Conservation (phyloP, 2,797 vertebrate species). For the Dromococcyx pavoninus region DNA sequence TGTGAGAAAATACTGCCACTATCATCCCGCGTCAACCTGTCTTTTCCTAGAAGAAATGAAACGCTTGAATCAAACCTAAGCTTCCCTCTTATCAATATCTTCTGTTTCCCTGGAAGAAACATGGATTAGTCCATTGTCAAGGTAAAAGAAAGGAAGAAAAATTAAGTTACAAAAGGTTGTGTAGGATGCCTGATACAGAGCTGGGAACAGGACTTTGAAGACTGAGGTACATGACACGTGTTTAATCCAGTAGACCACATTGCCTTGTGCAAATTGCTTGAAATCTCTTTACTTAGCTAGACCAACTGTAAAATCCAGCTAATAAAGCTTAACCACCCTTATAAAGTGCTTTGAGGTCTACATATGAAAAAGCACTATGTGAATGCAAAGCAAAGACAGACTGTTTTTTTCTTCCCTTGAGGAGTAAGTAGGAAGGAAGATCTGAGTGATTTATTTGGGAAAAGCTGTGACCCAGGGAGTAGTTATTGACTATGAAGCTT, state of each 20-base stretch:
- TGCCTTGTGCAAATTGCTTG: not conserved
- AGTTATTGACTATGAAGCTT: not conserved
- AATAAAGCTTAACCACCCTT: conserved; percentile 49
- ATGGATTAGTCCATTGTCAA: not conserved
- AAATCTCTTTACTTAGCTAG: conserved; percentile 45
- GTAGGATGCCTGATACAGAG: not conserved
- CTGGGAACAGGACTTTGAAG: not conserved
- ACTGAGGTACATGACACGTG: not conserved
- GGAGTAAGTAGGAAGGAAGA: not conserved
- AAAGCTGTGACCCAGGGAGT: not conserved
- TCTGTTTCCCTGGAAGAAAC: not conserved
- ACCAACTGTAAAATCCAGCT: conserved; percentile 36
- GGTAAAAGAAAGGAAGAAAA: not conserved
- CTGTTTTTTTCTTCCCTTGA: not conserved
- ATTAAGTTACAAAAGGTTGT: not conserved
- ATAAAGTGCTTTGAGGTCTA: conserved; percentile 1
- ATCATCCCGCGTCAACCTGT: not conserved
- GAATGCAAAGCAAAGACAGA: not conserved
- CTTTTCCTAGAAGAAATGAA: not conserved
- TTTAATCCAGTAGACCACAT: not conserved
- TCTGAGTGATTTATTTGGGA: not conserved
- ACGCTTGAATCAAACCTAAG: not conserved
- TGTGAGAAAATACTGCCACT: not conserved
- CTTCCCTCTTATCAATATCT: not conserved
- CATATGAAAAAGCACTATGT: not conserved